These are phyloP conservation scores for Neopelma chrysocephalum DNA, from an alignment of 2,797 vertebrate species.

Conservation along the genomic window DNA sequence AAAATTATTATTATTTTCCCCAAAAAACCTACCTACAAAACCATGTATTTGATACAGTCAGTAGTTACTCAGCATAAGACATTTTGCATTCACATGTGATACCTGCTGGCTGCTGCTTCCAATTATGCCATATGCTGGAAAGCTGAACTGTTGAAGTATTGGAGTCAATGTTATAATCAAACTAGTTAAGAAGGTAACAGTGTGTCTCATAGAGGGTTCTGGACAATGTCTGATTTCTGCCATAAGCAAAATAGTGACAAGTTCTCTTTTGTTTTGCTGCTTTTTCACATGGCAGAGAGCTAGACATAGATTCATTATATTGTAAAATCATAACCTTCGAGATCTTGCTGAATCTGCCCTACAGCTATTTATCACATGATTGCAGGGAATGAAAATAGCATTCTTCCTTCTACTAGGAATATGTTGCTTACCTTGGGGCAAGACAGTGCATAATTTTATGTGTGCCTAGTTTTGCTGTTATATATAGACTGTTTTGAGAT, in stretches of 20 bases:
- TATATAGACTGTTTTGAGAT: conserved; percentile 64
- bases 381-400: conserved; percentile 64
- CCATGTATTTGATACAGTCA: conserved; percentile 55
- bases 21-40: conserved; percentile 19
- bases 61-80: conserved; percentile 63
- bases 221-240: conserved; percentile 50
- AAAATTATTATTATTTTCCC: background rate
- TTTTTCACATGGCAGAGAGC: conserved; percentile 42
- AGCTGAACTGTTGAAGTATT: conserved; percentile 59
- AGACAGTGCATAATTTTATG: conserved; percentile 62
- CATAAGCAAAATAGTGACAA: conserved; percentile 47
- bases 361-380: conserved; percentile 68
- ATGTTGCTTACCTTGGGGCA: conserved; percentile 63
- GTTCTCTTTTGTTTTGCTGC: conserved; percentile 32
- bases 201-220: conserved; percentile 54
- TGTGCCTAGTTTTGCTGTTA: conserved; percentile 59
- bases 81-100: conserved; percentile 56
- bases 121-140: conserved; percentile 71
- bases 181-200: conserved; percentile 56
- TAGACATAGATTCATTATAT: conserved; percentile 57
- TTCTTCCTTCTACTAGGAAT: conserved; percentile 63
- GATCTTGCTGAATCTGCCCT: conserved; percentile 64
- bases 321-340: conserved; percentile 54
- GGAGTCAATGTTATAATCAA: conserved; percentile 68
- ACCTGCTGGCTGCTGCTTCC: conserved; percentile 72